phyloP scores from a whole-genome alignment of 2,113 vertebrate genomes.

The Scolopax mira region DNA sequence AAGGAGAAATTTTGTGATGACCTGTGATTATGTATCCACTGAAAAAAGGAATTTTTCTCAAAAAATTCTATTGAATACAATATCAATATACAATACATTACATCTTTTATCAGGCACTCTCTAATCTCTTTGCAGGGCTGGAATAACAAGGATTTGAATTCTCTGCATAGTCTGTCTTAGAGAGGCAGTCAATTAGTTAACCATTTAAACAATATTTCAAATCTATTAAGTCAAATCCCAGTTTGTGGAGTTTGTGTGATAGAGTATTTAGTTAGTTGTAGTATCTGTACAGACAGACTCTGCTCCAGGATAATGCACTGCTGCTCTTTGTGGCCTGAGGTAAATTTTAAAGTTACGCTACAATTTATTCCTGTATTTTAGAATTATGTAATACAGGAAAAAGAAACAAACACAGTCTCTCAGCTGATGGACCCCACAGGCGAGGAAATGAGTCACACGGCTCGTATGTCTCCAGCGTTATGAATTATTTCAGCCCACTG shows the following conservation, averaged over 20 bases:
- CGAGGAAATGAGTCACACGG: not conserved
- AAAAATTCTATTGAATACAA: not conserved
- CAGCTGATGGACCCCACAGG: conserved; percentile 12
- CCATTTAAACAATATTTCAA: not conserved
- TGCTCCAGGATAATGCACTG: not conserved
- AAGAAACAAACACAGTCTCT: not conserved
- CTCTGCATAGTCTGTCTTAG: not conserved
- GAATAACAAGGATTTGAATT: not conserved
- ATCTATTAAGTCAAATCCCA: not conserved
- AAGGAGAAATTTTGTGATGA: not conserved
- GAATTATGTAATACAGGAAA: not conserved
- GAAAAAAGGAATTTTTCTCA: not conserved
- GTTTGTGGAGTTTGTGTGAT: not conserved
- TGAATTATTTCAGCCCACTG: conserved; percentile 29
- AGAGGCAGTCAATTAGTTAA: not conserved
- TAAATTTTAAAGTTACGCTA: not conserved
- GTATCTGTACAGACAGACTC: not conserved
- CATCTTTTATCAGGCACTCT: not conserved
- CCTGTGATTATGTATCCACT: not conserved
- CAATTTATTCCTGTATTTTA: not conserved
- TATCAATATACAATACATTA: not conserved
- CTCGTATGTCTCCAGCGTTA: not conserved
- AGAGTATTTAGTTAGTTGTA: not conserved
- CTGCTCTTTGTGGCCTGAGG: not conserved
- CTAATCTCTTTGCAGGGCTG: not conserved